Percentiles rank a stretch among this genome's conserved stretches.
phyloP scores from a whole-genome alignment of 2,888 invertebrate genomes.

The Apamea crenata region DNA sequence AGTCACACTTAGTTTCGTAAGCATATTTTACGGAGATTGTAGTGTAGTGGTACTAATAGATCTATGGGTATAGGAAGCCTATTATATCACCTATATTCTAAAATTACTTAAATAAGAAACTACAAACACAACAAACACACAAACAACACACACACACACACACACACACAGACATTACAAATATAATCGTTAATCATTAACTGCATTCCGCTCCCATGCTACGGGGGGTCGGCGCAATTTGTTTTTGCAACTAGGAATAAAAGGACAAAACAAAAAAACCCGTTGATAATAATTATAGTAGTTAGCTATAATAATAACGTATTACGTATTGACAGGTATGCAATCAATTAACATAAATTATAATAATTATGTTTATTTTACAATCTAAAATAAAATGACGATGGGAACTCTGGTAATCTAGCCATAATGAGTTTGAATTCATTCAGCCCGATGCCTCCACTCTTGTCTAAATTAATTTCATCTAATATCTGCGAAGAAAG shows the following conservation, averaged over 20 bases:
- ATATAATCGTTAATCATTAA: no score
- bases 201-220: not conserved
- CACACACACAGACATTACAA: no score
- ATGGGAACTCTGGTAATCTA: constrained; percentile 91
- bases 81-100: no score
- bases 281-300: not conserved
- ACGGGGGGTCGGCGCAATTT: not conserved
- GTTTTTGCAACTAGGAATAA: not conserved
- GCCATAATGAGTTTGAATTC: constrained; percentile 91
- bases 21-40: no score
- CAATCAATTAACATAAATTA: not conserved
- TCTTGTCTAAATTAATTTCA: constrained; percentile 91
- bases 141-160: no score
- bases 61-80: no score
- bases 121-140: no score
- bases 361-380: constrained; percentile 68
- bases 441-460: constrained; percentile 89
- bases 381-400: constrained; percentile 91
- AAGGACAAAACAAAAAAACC: not conserved
- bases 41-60: no score
- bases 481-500: constrained; percentile 89
- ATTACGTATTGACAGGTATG: not conserved
- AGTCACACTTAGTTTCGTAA: not conserved
- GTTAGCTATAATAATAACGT: not conserved
- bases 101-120: no score